Percentiles rank a stretch among this genome's conserved stretches.
These are phyloP conservation scores for Mystacornis crossleyi DNA, from an alignment of 2,113 vertebrate species.

Conservation along the genomic window DNA sequence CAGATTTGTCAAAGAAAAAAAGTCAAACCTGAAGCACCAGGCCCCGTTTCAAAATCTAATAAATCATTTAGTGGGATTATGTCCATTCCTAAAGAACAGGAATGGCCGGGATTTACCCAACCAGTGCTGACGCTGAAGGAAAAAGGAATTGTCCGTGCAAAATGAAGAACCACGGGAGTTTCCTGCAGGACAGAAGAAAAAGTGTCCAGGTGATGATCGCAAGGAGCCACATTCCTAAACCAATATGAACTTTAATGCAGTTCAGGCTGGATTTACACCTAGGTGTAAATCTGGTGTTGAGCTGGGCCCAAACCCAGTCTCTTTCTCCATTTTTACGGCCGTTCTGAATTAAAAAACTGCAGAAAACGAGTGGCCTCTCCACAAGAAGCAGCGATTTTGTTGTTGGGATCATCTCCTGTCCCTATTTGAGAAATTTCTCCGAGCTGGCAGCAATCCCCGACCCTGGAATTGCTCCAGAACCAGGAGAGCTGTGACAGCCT, in stretches of 20 bases:
- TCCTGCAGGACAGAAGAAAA: neutral
- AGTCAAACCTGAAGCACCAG: neutral
- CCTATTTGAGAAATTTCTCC: fast-evolving
- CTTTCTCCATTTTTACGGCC: fast-evolving
- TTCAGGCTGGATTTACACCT: neutral
- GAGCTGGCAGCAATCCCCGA: neutral
- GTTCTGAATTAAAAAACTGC: fast-evolving
- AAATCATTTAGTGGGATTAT: neutral
- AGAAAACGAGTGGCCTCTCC: neutral
- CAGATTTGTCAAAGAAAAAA: neutral
- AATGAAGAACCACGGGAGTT: fast-evolving
- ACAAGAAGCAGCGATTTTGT: fast-evolving
- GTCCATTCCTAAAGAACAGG: neutral
- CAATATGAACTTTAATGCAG: neutral
- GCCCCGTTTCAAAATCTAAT: neutral
- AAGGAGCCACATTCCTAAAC: neutral
- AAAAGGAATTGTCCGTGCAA: neutral
- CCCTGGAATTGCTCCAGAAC: neutral
- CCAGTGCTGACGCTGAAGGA: neutral
- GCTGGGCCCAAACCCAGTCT: neutral
- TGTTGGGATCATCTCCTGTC: neutral
- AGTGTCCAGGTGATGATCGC: neutral
- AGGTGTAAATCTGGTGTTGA: neutral
- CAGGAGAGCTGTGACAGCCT: neutral
- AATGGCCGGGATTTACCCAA: neutral